A percentile compares a stretch with the other conserved stretches of the same genome.
Conservation (phyloP, 2,888 invertebrate genomes). For the Dryococelus australis region DNA sequence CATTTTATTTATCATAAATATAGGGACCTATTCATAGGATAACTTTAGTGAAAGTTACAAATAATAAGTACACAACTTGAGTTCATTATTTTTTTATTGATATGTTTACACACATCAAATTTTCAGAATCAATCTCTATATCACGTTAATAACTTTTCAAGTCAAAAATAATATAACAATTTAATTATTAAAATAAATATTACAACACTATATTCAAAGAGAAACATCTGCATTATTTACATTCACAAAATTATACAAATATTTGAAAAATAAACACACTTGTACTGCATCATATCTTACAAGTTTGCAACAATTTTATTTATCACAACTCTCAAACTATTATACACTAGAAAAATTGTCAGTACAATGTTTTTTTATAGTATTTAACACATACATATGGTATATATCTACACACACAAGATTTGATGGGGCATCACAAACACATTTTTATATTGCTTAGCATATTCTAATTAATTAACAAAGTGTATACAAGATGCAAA, state of each 20-base stretch:
- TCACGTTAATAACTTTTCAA: not conserved
- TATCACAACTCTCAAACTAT: not conserved
- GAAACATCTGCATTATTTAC: not conserved
- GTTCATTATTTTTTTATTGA: constrained; percentile 28
- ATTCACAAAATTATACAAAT: constrained; percentile 16
- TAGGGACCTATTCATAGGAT: too few species aligned
- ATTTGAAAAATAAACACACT: not conserved
- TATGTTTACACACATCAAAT: constrained; percentile 34
- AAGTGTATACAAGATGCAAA: constrained; percentile 11
- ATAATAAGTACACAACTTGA: not conserved
- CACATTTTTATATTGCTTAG: not conserved
- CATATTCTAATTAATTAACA: not conserved
- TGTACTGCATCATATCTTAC: not conserved
- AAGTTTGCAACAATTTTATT: not conserved
- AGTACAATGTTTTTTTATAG: too few species aligned
- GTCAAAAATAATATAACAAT: constrained; percentile 9
- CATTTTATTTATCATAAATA: too few species aligned
- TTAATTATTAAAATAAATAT: constrained; percentile 10
- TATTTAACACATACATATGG: not conserved
- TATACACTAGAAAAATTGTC: not conserved
- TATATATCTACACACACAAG: constrained; percentile 6
- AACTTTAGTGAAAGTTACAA: too few species aligned
- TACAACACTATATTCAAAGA: constrained; percentile 16
- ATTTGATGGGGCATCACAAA: not conserved
- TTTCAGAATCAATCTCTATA: constrained; percentile 17